Percentiles rank a stretch among this genome's conserved stretches.
These are phyloP conservation scores for Pristiophorus japonicus DNA, from an alignment of 2,113 vertebrate species.

Conservation along the genomic window DNA sequence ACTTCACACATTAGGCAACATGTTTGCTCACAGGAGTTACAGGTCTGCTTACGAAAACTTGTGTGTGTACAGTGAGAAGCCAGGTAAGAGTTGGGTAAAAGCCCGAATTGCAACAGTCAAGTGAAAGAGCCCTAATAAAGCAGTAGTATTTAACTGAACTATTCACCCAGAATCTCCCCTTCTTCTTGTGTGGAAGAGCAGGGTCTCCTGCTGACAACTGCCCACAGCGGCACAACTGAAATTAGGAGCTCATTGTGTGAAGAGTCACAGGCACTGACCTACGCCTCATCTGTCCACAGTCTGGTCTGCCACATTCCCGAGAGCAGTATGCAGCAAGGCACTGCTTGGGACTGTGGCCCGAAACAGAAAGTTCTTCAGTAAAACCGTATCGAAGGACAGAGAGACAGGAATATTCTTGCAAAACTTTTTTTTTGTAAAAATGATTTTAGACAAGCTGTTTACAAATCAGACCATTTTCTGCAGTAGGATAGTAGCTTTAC, in stretches of 20 bases:
- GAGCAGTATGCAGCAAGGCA: neutral
- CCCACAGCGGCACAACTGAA: neutral
- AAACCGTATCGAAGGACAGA: neutral
- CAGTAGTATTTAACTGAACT: neutral
- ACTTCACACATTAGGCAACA: neutral
- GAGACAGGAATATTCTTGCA: neutral
- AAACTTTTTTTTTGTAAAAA: neutral
- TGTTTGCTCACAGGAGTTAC: neutral
- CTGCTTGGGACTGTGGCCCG: neutral
- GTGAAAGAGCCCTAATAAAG: neutral
- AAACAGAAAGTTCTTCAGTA: neutral
- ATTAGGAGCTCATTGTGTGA: neutral
- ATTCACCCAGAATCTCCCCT: neutral
- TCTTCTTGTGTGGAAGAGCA: neutral
- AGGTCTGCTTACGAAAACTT: neutral
- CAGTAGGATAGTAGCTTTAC: neutral
- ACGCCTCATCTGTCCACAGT: neutral
- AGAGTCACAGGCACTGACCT: neutral
- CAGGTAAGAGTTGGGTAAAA: neutral
- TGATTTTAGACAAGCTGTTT: neutral
- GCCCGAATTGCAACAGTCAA: neutral
- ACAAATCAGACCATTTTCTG: neutral
- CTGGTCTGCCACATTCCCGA: neutral
- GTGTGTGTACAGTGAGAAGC: too few relatives aligned
- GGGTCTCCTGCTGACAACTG: neutral